Conservation (phyloP, 2,797 vertebrate species). For the Spatula clypeata region DNA sequence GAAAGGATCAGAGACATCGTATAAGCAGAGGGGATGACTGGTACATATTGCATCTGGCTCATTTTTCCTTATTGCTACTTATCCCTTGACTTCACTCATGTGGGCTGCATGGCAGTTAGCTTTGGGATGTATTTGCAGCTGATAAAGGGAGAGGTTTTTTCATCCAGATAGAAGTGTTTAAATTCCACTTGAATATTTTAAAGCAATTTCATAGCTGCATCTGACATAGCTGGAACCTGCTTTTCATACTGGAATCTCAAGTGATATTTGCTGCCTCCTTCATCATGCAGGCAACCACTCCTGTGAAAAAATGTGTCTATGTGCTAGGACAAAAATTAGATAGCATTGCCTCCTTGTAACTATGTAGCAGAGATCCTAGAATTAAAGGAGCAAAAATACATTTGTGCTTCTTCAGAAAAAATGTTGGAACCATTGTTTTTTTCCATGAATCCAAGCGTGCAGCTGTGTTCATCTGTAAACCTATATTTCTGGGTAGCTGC, state of each 20-base stretch:
- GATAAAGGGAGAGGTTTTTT: not conserved
- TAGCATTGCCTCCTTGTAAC: not conserved
- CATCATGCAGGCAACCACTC: not conserved
- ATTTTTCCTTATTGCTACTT: not conserved
- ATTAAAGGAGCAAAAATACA: not conserved
- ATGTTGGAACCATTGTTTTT: not conserved
- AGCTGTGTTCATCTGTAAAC: not conserved
- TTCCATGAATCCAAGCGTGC: not conserved
- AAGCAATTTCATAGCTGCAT: not conserved
- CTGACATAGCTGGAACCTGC: not conserved
- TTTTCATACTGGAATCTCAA: not conserved
- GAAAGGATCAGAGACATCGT: not conserved
- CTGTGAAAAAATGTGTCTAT: not conserved
- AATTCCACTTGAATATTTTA: not conserved
- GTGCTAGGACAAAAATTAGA: not conserved
- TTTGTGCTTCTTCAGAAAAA: not conserved
- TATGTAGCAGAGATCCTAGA: not conserved
- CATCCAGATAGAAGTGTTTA: not conserved
- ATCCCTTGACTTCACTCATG: not conserved
- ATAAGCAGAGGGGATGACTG: not conserved
- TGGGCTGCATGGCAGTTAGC: not conserved
- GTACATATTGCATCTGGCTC: rapidly evolving
- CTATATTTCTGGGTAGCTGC: not conserved
- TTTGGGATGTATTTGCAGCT: not conserved
- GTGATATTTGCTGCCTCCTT: not conserved